phyloP scores from a whole-genome alignment of 2,797 vertebrate genomes.

The Sebastes dallii region DNA sequence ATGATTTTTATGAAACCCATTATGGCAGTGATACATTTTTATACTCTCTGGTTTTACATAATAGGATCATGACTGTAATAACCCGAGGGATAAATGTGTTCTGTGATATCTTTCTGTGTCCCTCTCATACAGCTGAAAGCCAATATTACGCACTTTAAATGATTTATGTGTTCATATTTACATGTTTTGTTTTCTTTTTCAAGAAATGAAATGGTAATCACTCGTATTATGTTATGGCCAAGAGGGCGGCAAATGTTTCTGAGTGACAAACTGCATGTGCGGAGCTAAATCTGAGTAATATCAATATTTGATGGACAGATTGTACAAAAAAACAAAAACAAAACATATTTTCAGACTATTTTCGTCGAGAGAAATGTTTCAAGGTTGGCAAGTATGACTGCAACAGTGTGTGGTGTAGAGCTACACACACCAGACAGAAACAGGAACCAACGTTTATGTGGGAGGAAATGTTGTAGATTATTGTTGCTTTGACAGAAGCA shows the following conservation, averaged over 20 bases:
- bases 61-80: not conserved
- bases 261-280: not conserved
- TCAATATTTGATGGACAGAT: not conserved
- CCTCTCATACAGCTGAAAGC: not conserved
- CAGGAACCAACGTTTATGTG: not conserved
- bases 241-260: not conserved
- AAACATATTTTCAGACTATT: too few species aligned
- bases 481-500: not conserved
- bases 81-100: not conserved
- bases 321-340: not conserved
- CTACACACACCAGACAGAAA: not conserved
- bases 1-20: not conserved
- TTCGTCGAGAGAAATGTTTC: too few species aligned
- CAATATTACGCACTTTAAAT: not conserved
- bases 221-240: not conserved
- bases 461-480: not conserved
- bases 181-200: not conserved
- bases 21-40: not conserved
- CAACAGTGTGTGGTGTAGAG: not conserved
- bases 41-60: constrained; percentile 17
- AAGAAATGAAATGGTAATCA: not conserved
- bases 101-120: not conserved
- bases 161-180: not conserved
- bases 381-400: too few species aligned
- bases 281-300: not conserved